phyloP scores from a whole-genome alignment of 1,140 invertebrate species.

The Drosophila paulistorum region DNA sequence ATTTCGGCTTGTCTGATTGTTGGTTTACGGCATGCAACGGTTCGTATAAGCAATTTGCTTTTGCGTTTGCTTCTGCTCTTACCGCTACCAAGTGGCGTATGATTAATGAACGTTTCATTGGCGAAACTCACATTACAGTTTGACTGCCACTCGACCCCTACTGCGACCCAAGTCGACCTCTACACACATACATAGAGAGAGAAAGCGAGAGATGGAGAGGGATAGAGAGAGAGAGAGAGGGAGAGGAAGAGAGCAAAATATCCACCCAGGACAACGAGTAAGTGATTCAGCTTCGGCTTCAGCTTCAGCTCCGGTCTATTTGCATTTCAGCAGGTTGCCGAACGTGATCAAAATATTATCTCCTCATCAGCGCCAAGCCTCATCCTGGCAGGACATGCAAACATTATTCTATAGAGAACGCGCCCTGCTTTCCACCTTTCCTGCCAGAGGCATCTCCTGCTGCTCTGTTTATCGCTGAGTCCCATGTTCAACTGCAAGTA shows the following conservation, averaged over 20 bases:
- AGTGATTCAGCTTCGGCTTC: conserved; percentile 10
- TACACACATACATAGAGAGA: not conserved
- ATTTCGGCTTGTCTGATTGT: no score
- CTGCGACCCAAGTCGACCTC: conserved; percentile 1
- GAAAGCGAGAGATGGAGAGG: no score
- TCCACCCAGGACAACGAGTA: not conserved
- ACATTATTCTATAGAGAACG: conserved; percentile 32
- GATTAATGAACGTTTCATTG: no score
- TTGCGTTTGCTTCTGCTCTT: no score
- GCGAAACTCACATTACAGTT: no score
- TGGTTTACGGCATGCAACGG: no score
- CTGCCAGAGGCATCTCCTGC: conserved; percentile 19
- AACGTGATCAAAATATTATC: conserved; percentile 82
- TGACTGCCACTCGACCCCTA: no score
- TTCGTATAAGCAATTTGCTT: no score
- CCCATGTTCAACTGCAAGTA: conserved; percentile 32
- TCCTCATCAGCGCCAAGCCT: conserved; percentile 64
- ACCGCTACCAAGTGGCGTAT: no score
- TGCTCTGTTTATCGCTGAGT: no score
- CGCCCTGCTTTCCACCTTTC: not conserved
- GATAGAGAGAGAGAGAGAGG: no score
- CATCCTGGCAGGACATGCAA: conserved; percentile 42
- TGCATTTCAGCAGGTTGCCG: conserved; percentile 78
- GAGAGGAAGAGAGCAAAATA: not conserved
- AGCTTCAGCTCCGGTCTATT: conserved; percentile 40